Base-by-base conservation (phyloP, 1,140 invertebrate genomes). In the Forficula auricularia region DNA sequence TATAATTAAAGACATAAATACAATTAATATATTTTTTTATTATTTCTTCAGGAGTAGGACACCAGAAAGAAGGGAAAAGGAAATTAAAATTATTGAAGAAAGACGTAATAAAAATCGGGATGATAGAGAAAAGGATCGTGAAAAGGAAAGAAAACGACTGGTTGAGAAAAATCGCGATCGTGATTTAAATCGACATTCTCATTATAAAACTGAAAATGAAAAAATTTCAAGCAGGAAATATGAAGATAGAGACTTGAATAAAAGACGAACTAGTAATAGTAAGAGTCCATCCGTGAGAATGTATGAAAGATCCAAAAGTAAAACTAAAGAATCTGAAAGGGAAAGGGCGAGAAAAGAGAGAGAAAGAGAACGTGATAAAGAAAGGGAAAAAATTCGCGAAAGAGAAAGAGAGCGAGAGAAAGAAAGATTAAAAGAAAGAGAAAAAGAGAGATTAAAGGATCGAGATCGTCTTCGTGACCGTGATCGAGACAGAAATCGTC, bases 301-400 rank as follows among this genome's bases (percentile, higher is more conserved):
- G 37, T 42, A 38, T 19, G 27, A 15, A 16, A 19, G 15, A 38
- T 45, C 2, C 16, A 40, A 10, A 27, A 27, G 4, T 27, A 27
- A 27, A 27, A 37, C 37, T 38, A 45, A 38, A 15, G 27, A 49
- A 31, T 42, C 39, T 16, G 41, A 47, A 59, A 61, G 47, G 52
- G 50, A 49, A 58, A 58, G 12, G 46, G 44, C 14, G 58, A 51
- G 48, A 54, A 31, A 37, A 7, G 59, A 65, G 15, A 55, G 62
- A 44, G 56, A 61, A 2, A 63, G 62, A 20, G 52, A 60, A 10
- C 54, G 63, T 20, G 62, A 66, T 35, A 63, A 61, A 54, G 58
- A 51, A 19, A 57, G 58, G 38, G 62, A 65, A 27, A 54, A 55
- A 45, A 48, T 57, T 60, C 56, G 61, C 52, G 45, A 58, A 54